Evolutionary conservation across 2,888 invertebrate species (phyloP).

Genomic region (Conomelus anceps): DNA sequence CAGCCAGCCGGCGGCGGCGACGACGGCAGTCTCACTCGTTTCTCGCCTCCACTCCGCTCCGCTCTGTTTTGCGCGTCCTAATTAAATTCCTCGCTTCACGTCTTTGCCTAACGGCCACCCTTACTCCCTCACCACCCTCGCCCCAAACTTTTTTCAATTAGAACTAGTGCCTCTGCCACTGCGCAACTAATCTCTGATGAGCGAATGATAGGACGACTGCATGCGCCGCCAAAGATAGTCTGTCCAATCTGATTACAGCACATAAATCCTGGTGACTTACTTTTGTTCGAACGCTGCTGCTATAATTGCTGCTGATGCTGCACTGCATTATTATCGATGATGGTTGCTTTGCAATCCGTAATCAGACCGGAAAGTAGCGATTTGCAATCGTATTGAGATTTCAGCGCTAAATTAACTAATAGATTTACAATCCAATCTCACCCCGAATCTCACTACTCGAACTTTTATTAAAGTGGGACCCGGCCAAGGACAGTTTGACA

Average conservation of each 20-base stretch:
- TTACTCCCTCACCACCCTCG: too few species aligned
- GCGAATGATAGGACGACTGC: background rate
- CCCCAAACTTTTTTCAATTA: background rate
- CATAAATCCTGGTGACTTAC: background rate
- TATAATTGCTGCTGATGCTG: background rate
- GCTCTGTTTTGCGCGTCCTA: background rate
- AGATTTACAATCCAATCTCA: too few species aligned
- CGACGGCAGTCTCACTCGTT: too few species aligned
- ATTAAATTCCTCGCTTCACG: background rate
- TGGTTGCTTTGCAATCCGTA: background rate
- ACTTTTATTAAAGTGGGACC: too few species aligned
- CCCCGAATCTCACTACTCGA: too few species aligned
- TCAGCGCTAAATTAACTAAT: too few species aligned
- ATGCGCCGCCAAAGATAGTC: background rate
- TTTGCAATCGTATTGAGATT: too few species aligned
- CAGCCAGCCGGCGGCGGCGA: background rate
- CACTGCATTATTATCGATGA: background rate
- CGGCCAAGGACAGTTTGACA: too few species aligned
- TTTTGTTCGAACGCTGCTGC: background rate
- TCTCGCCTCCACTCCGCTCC: too few species aligned
- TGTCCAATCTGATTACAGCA: background rate
- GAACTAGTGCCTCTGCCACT: background rate
- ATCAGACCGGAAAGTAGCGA: too few species aligned
- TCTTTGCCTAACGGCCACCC: too few species aligned
- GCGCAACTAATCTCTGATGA: background rate